Base-by-base conservation (phyloP, 2,113 vertebrate species). In the Malurus elegans region DNA sequence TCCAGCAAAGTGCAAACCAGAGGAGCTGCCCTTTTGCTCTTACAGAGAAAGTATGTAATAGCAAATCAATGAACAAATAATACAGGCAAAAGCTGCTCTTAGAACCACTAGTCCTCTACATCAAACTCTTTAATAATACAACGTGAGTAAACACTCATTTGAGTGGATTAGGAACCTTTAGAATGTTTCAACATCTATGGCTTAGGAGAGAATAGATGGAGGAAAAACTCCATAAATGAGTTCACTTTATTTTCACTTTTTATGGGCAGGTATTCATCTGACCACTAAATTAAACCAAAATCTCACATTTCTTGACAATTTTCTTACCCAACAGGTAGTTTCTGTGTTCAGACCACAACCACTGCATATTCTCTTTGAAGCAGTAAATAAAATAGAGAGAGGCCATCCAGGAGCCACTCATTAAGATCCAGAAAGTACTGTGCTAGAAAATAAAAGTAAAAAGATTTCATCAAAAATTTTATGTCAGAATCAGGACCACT, bases 381-480 rank as follows among this genome's bases (percentile, higher is more conserved):
- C 75, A 97, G 83, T 96, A 98, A 56, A 98, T 64, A 47, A 97
- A 58, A 93, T 98, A 98, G 26, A 98, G 94, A 25, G 98, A 98
- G 72, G 94, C 91, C 94, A 98, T 98, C 92, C 96, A 98, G 95
- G 96, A 98, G 81, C 96, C 97, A 88, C 96, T 73, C 97, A 98
- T 97, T 97, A 98, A 95, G 92, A 98, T 97, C 97, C 97, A 93
- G 97, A 98, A 98, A 62, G 98, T 98, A 93, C 98, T 98, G 92
- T 93, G 95, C 98, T 98, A 86, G 56, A 88, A 94, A 67, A n/a
- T 36, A 5, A 67, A 83, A n/a, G 6, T 7, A 21, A 50, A 44
- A 54, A 13, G 60, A 40, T 2, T 25, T 26, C 3, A 21, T 18
- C 12, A 34, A 28, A 78, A 20, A 65, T 10, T 3, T 60, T 23